A percentile compares a stretch with the other conserved stretches of the same genome.
Evolutionary conservation across 2,113 vertebrate genomes (phyloP).

Genomic region (Clarias gariepinus): DNA sequence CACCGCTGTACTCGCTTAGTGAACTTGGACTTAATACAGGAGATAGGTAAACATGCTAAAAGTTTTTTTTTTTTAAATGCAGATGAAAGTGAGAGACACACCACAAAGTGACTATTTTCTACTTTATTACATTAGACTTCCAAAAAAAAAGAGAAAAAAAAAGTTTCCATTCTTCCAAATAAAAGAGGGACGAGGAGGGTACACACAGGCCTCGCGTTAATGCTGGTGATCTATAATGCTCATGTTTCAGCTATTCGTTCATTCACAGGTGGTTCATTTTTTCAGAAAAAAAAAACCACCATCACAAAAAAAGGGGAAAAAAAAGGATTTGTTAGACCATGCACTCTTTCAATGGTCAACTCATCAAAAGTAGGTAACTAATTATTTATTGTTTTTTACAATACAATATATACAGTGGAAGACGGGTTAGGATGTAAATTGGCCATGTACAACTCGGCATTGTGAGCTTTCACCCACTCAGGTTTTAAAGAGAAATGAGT

Average conservation of each 20-base stretch:
- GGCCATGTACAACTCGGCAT: slow-evolving; percentile 13
- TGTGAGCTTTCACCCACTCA: background rate
- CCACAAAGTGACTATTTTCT: background rate
- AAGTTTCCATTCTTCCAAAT: background rate
- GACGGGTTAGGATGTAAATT: slow-evolving; percentile 66
- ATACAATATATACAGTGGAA: slow-evolving; percentile 84
- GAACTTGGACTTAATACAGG: background rate
- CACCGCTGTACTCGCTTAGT: background rate
- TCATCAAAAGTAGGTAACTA: slow-evolving; percentile 58
- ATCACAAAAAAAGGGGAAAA: background rate
- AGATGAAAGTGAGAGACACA: background rate
- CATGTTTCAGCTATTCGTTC: slow-evolving; percentile 12
- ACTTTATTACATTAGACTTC: background rate
- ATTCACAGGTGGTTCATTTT: slow-evolving; percentile 17
- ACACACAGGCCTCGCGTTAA: background rate
- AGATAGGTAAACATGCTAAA: too few species aligned
- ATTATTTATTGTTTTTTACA: slow-evolving; percentile 32
- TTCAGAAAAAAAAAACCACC: background rate
- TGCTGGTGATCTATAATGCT: background rate
- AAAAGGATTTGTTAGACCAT: background rate
- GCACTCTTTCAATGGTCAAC: slow-evolving; percentile 57
- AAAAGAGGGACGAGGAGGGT: background rate
- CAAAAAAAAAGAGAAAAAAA: background rate
- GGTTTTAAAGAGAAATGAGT: slow-evolving; percentile 27
- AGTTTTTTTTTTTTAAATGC: too few species aligned